Conservation (phyloP, 2,888 invertebrate genomes). For the Saturnia japonica region DNA sequence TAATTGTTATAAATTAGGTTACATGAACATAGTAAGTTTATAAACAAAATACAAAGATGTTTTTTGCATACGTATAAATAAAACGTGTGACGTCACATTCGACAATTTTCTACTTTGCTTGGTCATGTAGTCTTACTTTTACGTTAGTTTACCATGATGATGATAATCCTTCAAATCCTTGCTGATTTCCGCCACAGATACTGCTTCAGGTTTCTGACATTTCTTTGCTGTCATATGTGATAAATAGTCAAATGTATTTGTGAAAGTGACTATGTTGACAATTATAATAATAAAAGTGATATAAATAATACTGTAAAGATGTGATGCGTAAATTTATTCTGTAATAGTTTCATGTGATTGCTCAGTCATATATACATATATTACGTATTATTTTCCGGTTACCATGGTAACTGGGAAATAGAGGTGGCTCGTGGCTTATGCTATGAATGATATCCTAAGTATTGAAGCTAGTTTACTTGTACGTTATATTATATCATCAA, state of each 20-base stretch:
- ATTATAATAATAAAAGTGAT: neutral
- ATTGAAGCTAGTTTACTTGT: neutral
- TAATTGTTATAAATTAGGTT: too few species aligned
- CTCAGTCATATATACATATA: neutral
- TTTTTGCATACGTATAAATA: too few species aligned
- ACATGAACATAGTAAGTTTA: too few species aligned
- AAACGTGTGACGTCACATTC: too few species aligned
- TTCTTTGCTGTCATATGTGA: neutral
- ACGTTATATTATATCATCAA: too few species aligned
- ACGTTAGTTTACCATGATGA: too few species aligned
- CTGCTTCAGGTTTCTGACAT: too few species aligned
- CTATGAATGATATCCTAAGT: neutral
- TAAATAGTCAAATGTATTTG: neutral
- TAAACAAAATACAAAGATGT: too few species aligned
- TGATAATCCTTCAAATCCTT: too few species aligned
- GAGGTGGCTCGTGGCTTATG: neutral
- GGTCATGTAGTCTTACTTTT: too few species aligned
- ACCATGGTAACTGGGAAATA: neutral
- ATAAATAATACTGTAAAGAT: neutral
- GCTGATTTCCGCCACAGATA: too few species aligned
- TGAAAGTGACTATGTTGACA: neutral
- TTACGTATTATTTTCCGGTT: neutral
- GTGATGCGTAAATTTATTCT: neutral
- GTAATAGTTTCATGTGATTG: neutral
- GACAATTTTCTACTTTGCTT: too few species aligned